Percentiles rank a stretch among this genome's conserved stretches.
Evolutionary conservation across 2,888 invertebrate species (phyloP).

Genomic region (Chironomus riparius): DNA sequence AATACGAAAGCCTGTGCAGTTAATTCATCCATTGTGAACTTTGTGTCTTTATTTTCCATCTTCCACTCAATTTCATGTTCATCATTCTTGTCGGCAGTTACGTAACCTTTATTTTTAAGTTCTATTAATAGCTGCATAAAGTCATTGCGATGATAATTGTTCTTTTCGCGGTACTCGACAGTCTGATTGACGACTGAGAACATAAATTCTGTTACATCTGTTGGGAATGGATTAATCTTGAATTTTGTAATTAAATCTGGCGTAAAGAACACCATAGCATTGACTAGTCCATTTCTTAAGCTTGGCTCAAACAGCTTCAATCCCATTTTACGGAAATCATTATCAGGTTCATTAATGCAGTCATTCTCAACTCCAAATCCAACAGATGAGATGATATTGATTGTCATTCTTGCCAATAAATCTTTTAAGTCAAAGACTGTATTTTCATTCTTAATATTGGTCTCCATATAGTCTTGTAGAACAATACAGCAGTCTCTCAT

Average conservation of each 20-base stretch:
- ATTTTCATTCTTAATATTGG: constrained; percentile 35
- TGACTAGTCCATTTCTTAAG: constrained; percentile 30
- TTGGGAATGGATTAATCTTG: constrained; percentile 30
- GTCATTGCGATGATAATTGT: constrained; percentile 41
- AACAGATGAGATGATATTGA: constrained; percentile 43
- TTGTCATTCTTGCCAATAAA: constrained; percentile 35
- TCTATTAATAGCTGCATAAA: constrained; percentile 44
- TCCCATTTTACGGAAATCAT: constrained; percentile 36
- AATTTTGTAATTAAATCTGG: constrained; percentile 32
- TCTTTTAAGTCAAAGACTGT: constrained; percentile 44
- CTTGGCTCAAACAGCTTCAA: constrained; percentile 29
- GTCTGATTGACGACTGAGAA: constrained; percentile 39
- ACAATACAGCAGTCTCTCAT: constrained; percentile 50
- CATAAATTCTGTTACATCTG: constrained; percentile 34
- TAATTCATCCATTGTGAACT: constrained; percentile 28
- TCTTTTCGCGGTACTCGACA: constrained; percentile 39
- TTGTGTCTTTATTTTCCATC: neutral
- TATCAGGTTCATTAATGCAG: constrained; percentile 38
- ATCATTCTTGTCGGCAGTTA: constrained; percentile 31
- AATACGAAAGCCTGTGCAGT: constrained; percentile 41
- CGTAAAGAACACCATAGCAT: constrained; percentile 33
- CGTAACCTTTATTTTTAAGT: constrained; percentile 40
- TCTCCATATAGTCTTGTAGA: constrained; percentile 43
- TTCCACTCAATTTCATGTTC: neutral
- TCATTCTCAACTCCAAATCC: constrained; percentile 44